phyloP scores from a whole-genome alignment of 2,797 vertebrate genomes.

The Capromys pilorides region DNA sequence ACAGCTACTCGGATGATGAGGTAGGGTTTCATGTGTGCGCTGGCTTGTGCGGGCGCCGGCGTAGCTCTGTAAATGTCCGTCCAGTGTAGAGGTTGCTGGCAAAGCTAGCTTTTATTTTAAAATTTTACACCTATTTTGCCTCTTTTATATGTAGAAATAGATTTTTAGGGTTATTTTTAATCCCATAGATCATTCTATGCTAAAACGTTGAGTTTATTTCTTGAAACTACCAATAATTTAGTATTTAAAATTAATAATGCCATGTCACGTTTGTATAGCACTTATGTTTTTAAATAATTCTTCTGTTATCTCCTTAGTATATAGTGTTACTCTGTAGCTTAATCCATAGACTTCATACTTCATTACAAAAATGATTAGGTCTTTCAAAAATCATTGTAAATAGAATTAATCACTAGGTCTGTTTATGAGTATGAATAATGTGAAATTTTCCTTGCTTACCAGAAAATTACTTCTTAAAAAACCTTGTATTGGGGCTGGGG shows the following conservation, averaged over 20 bases:
- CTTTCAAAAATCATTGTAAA: conserved; percentile 13
- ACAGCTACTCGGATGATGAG: conserved; percentile 96
- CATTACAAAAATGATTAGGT: not conserved
- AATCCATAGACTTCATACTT: not conserved
- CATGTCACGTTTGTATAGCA: conserved; percentile 31
- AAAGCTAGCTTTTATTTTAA: conserved; percentile 19
- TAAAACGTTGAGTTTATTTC: conserved; percentile 31
- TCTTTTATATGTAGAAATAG: conserved; percentile 58
- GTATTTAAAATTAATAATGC: conserved; percentile 47
- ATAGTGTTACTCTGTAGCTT: not conserved
- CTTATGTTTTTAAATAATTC: conserved; percentile 47
- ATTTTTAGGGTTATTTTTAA: conserved; percentile 38
- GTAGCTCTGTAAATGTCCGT: not conserved
- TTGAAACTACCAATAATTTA: conserved; percentile 54
- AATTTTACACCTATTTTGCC: conserved; percentile 18
- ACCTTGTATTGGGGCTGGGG: too few species aligned
- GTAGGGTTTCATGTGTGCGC: conserved; percentile 84
- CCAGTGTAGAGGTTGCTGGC: not conserved
- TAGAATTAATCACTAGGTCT: conserved; percentile 14
- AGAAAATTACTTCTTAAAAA: not conserved
- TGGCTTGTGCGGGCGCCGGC: not conserved
- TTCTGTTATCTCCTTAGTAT: not conserved
- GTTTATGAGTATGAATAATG: conserved; percentile 28
- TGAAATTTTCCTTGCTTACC: conserved; percentile 38
- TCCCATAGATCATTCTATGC: conserved; percentile 10